A percentile compares a stretch with the other conserved stretches of the same genome.
Evolutionary conservation across 1,140 invertebrate genomes (phyloP).

Genomic region (Alviniconcha marisindica): DNA sequence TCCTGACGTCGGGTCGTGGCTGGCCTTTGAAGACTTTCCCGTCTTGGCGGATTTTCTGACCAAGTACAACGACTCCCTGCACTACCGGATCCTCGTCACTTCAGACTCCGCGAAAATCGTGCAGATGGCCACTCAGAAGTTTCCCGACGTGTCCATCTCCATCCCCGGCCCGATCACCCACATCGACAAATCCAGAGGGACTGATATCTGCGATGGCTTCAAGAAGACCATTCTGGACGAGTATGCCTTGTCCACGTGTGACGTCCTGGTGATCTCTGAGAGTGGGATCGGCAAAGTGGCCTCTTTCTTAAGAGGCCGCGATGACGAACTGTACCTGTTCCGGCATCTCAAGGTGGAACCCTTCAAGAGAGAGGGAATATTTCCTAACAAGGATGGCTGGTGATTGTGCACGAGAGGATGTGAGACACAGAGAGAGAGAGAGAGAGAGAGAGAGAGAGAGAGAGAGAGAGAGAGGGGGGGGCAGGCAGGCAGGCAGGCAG

Average conservation of each 20-base stretch:
- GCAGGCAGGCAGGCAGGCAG: not conserved
- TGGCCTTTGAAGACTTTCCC: constrained; percentile 4
- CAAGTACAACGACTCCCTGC: constrained; percentile 11
- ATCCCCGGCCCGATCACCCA: constrained; percentile 45
- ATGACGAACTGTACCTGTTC: constrained; percentile 42
- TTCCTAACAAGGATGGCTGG: constrained; percentile 10
- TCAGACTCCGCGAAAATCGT: constrained; percentile 46
- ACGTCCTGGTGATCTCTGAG: constrained; percentile 42
- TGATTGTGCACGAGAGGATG: not conserved
- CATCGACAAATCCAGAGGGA: constrained; percentile 32
- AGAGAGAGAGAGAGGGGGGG: not conserved
- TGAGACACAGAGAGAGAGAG: not conserved
- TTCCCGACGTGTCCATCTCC: constrained; percentile 27
- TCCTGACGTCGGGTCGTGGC: constrained; percentile 25
- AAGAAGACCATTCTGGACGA: constrained; percentile 45
- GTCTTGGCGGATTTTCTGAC: constrained; percentile 37
- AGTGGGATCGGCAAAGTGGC: constrained; percentile 44
- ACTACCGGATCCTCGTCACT: constrained; percentile 45
- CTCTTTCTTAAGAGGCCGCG: constrained; percentile 29
- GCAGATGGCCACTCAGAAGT: constrained; percentile 8
- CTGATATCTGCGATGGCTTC: constrained; percentile 34
- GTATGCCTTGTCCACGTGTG: constrained; percentile 38
- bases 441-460: not conserved
- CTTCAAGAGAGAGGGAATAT: not conserved
- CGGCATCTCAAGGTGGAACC: constrained; percentile 7